Evolutionary conservation across 2,797 vertebrate genomes (phyloP).

Genomic region (Gymnodraco acuticeps): DNA sequence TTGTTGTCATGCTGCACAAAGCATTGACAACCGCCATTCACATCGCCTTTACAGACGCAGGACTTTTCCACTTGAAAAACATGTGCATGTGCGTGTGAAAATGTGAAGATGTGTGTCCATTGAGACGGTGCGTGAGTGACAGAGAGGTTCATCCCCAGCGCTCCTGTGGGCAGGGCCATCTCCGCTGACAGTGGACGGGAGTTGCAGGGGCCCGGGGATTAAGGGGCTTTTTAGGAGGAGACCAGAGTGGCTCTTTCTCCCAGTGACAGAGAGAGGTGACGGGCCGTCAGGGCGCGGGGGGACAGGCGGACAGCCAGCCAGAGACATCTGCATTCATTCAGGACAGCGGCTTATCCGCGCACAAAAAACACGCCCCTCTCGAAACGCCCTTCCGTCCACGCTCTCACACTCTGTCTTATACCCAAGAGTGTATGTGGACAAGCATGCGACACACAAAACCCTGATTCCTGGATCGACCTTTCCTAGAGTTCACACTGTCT

Average conservation of each 20-base stretch:
- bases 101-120: constrained; percentile 79
- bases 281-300: constrained; percentile 74
- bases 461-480: constrained; percentile 69
- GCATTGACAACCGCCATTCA: constrained; percentile 73
- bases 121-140: constrained; percentile 80
- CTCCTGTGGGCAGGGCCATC: constrained; percentile 76
- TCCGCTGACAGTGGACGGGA: constrained; percentile 78
- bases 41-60: constrained; percentile 43
- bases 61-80: constrained; percentile 69
- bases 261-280: constrained; percentile 81
- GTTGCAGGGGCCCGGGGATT: constrained; percentile 78
- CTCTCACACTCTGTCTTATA: constrained; percentile 66
- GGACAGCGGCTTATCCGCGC: constrained; percentile 90
- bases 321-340: constrained; percentile 99
- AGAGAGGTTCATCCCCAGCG: constrained; percentile 81
- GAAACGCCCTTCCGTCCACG: constrained; percentile 73
- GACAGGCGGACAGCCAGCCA: constrained; percentile 85
- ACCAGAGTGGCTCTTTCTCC: constrained; percentile 80
- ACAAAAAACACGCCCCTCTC: constrained; percentile 84
- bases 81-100: constrained; percentile 59
- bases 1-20: constrained; percentile 65
- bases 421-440: constrained; percentile 34
- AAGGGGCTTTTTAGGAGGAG: constrained; percentile 70
- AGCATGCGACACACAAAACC: constrained; percentile 59
- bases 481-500: constrained; percentile 82